Evolutionary conservation across 2,888 invertebrate genomes (phyloP).

Genomic region (Baronia brevicornis): DNA sequence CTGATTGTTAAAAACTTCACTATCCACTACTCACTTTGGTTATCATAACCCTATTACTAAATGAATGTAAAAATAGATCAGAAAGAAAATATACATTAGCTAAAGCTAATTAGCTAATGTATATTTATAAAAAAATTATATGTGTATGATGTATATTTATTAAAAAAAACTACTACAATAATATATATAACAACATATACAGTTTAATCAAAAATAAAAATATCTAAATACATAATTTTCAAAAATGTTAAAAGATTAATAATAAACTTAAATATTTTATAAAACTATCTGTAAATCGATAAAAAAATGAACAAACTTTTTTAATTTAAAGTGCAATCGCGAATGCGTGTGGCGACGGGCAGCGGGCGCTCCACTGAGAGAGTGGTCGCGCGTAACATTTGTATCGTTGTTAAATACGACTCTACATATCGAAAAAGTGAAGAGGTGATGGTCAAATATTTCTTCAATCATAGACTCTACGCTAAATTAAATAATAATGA

Average conservation of each 20-base stretch:
- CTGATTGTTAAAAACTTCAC: conserved; percentile 50
- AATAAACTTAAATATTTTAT: neutral
- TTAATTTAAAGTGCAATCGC: conserved; percentile 24
- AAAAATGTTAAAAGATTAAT: neutral
- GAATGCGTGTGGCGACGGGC: conserved; percentile 54
- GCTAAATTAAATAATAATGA: conserved; percentile 11
- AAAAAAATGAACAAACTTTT: conserved; percentile 14
- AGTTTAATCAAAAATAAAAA: conserved; percentile 1
- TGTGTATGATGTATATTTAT: too few relatives aligned
- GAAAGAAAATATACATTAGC: neutral
- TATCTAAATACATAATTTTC: neutral
- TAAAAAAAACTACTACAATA: too few relatives aligned
- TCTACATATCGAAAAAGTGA: conserved; percentile 56
- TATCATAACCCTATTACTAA: conserved; percentile 21
- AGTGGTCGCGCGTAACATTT: conserved; percentile 61
- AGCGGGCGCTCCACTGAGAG: conserved; percentile 42
- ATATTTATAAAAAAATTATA: too few relatives aligned
- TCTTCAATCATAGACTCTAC: conserved; percentile 14
- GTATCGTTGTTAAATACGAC: conserved; percentile 69
- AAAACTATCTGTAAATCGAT: neutral
- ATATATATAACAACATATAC: too few relatives aligned
- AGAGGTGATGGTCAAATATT: conserved; percentile 36
- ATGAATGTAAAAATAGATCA: conserved; percentile 1
- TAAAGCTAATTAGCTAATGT: too few relatives aligned
- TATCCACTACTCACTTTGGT: conserved; percentile 50